Base-by-base conservation (phyloP, 2,888 invertebrate genomes). In the Archips xylosteana region DNA sequence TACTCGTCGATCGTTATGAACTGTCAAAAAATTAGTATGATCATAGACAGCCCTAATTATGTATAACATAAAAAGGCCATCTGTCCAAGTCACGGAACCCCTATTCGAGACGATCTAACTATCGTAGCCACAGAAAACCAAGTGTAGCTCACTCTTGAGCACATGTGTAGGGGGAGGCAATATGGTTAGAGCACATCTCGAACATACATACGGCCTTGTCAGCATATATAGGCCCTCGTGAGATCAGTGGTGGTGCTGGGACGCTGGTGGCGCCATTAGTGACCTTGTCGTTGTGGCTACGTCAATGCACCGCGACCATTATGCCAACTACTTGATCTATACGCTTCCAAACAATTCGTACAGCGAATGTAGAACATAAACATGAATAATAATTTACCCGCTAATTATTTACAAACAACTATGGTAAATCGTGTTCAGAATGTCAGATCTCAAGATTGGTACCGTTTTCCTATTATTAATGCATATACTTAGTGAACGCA, bases 391-490 rank as follows among this genome's bases (percentile, higher is more conserved):
- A 15, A 8, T 10, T n/a, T 36, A 60, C 15, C 60, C 36, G 6
- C 36, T 47, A 32, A 63, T 34, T 63, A 63, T 63, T 47, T 47
- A 63, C 63, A 63, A 47, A 63, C 32, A n/a, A 47, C 32, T 23
- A 47, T 32, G 13, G 45, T 12, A 45, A 23, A 63, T 47, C 32
- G 45, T 63, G 13, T 47, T 63, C 45, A 57, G 57, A 57, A 32
- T 57, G 57, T 70, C 54, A 61, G 61, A 71, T 51, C 45, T 45
- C 49, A 39, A 66, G 36, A 61, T 71, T 66, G 71, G 51, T 66
- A 54, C 66, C 42, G 59, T 69, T 70, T 51, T 70, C 23, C 61
- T 62, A 70, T 61, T 60, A 62, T 42, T 66, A 61, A 42, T 54
- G 39, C 15, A 15, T 61, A 13, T 15, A 66, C 12, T 60, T n/a